Conservation (phyloP, 2,888 invertebrate species). For the Endotricha flammealis region DNA sequence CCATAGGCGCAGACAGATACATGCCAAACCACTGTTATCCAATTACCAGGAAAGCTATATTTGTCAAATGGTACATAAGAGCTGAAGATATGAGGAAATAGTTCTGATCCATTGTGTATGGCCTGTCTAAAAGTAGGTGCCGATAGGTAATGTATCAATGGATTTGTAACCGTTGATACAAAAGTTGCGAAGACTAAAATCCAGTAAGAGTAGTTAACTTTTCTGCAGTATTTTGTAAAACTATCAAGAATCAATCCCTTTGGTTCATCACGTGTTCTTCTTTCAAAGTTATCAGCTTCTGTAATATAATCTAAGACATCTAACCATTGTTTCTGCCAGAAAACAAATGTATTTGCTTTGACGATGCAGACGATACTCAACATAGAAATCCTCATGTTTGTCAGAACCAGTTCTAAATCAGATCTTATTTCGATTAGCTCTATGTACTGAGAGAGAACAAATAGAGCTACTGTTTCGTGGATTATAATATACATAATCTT, state of each 20-base stretch:
- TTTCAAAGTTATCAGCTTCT: conserved; percentile 52
- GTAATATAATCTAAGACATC: conserved; percentile 51
- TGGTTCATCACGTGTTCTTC: conserved; percentile 30
- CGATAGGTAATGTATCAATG: conserved; percentile 42
- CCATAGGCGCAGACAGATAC: conserved; percentile 42
- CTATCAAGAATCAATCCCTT: conserved; percentile 37
- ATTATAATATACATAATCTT: conserved; percentile 36
- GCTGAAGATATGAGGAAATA: conserved; percentile 60
- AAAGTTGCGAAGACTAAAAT: conserved; percentile 49
- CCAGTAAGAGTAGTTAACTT: conserved; percentile 55
- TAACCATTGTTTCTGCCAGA: conserved; percentile 52
- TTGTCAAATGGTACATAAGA: conserved; percentile 65
- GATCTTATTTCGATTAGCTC: conserved; percentile 54
- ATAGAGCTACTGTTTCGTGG: conserved; percentile 42
- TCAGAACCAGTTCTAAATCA: conserved; percentile 49
- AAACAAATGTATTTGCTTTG: conserved; percentile 48
- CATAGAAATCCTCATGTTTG: conserved; percentile 61
- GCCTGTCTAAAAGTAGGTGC: conserved; percentile 42
- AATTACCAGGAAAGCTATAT: conserved; percentile 48
- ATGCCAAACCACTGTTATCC: conserved; percentile 55
- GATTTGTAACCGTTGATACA: conserved; percentile 36
- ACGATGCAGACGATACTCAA: conserved; percentile 53
- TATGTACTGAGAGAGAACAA: conserved; percentile 53
- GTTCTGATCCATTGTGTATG: conserved; percentile 44
- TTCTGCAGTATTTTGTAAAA: conserved; percentile 55